phyloP scores from a whole-genome alignment of 2,888 invertebrate species.

The Heliothis peltigera region DNA sequence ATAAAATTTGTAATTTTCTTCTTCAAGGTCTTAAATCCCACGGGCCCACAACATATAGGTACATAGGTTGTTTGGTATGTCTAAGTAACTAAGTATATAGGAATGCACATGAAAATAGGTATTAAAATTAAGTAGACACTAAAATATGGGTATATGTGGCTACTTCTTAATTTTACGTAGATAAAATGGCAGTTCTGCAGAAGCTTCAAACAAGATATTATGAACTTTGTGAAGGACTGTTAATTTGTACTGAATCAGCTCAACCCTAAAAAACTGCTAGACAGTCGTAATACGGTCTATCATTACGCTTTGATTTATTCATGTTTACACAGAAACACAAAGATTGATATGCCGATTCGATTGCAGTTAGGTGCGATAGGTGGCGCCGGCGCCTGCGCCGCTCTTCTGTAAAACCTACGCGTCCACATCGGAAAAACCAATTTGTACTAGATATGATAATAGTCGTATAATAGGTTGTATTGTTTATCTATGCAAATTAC shows the following conservation, averaged over 20 bases:
- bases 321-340: slow-evolving; percentile 69
- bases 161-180: no score
- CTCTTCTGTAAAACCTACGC: slow-evolving; percentile 55
- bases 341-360: slow-evolving; percentile 75
- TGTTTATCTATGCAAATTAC: slow-evolving; percentile 7
- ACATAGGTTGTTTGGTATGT: no score
- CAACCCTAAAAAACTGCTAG: slow-evolving; percentile 13
- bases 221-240: no score
- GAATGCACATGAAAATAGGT: no score
- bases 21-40: no score
- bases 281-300: slow-evolving; percentile 53
- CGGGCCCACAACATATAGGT: no score
- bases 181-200: no score
- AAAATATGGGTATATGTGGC: no score
- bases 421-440: slow-evolving; percentile 71
- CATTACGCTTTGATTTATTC: slow-evolving; percentile 74
- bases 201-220: no score
- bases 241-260: neutral
- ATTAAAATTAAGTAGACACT: no score
- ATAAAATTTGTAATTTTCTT: no score
- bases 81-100: no score
- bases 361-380: slow-evolving; percentile 49
- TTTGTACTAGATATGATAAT: slow-evolving; percentile 61
- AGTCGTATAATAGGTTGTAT: slow-evolving; percentile 33
- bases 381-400: slow-evolving; percentile 58